Conservation (phyloP, 1,140 invertebrate genomes). For the Phymastichus coffea region DNA sequence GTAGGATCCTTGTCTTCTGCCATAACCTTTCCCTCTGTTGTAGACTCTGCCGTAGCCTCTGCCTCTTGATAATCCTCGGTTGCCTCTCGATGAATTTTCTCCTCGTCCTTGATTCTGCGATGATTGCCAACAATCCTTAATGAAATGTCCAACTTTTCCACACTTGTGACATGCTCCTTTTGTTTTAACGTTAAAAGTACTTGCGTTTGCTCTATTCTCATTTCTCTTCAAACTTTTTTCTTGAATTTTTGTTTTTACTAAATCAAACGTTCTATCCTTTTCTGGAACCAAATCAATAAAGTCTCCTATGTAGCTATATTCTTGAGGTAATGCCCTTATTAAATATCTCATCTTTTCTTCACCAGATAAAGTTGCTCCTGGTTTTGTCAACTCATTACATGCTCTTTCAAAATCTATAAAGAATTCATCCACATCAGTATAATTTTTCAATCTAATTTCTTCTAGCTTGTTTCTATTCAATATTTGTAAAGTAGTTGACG, state of each 20-base stretch:
- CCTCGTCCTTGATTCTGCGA: not conserved
- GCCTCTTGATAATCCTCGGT: not conserved
- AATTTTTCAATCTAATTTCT: not conserved
- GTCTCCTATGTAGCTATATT: too few species aligned
- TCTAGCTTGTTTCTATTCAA: not conserved
- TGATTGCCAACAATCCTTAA: not conserved
- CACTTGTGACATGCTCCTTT: not conserved
- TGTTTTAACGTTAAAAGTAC: not conserved
- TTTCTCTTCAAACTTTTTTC: slow-evolving; percentile 19
- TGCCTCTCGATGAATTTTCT: not conserved
- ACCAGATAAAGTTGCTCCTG: not conserved
- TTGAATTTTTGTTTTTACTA: not conserved
- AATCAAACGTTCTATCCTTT: not conserved
- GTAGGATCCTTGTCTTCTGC: not conserved
- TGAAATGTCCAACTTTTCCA: too few species aligned
- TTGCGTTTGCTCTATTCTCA: not conserved
- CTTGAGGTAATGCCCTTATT: not conserved
- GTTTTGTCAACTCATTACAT: not conserved
- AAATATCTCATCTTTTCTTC: not conserved
- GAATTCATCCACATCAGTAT: not conserved
- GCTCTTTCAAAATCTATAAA: not conserved
- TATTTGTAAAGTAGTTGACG: not conserved
- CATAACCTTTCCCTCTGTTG: not conserved
- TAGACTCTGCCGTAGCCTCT: not conserved
- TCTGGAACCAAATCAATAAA: too few species aligned